These are phyloP conservation scores for Eremobia ochroleuca DNA, from an alignment of 2,888 invertebrate species.

Conservation along the genomic window DNA sequence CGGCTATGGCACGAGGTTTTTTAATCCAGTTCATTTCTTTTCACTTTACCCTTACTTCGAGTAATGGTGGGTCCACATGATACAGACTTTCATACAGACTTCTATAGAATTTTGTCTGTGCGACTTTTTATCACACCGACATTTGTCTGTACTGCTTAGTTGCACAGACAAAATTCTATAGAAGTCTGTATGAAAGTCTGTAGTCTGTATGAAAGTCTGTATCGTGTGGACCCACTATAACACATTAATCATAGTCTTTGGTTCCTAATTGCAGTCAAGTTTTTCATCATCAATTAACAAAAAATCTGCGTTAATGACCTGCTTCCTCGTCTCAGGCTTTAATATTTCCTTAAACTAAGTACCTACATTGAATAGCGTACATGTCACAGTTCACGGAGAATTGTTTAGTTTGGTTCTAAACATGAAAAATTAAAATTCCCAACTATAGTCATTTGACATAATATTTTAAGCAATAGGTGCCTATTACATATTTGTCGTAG, in stretches of 20 bases:
- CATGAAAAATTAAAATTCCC: background rate
- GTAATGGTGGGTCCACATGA: too few relatives aligned
- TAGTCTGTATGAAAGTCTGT: too few relatives aligned
- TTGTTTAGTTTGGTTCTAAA: background rate
- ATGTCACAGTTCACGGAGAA: constrained; percentile 10
- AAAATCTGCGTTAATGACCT: background rate
- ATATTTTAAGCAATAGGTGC: background rate
- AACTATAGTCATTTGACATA: background rate
- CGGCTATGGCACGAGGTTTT: constrained; percentile 1
- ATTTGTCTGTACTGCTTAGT: too few relatives aligned
- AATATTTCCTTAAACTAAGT: constrained; percentile 1
- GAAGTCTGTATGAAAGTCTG: too few relatives aligned
- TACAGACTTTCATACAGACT: too few relatives aligned
- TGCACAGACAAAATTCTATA: too few relatives aligned
- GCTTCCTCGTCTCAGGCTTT: background rate
- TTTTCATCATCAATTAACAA: background rate
- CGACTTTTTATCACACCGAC: too few relatives aligned
- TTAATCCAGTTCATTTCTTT: constrained; percentile 20
- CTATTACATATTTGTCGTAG: background rate
- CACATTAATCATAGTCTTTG: background rate
- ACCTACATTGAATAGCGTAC: background rate
- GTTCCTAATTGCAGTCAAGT: background rate
- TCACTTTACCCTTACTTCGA: background rate
- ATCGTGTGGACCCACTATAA: too few relatives aligned
- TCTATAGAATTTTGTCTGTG: too few relatives aligned